A percentile compares a stretch with the other conserved stretches of the same genome.
Evolutionary conservation across 2,888 invertebrate species (phyloP).

Genomic region (Thereva nobilitata): DNA sequence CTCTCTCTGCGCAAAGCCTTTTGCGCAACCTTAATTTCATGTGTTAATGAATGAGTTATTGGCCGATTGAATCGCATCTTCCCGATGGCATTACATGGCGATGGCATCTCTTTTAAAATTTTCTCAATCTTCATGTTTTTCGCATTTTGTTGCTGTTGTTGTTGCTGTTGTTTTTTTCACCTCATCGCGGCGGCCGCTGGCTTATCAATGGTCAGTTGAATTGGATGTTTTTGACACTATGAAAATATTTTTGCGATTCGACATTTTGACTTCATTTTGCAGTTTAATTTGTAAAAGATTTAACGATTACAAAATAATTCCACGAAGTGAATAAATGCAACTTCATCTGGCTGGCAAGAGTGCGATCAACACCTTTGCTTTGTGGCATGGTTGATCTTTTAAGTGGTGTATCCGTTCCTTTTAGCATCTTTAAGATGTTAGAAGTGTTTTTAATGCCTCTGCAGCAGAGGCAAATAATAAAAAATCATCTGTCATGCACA

Average conservation of each 20-base stretch:
- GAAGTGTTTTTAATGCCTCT: no score
- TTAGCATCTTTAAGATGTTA: no score
- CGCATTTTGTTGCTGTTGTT: no score
- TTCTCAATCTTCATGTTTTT: neutral
- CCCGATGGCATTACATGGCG: conserved; percentile 24
- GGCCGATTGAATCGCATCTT: conserved; percentile 31
- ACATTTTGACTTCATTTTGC: conserved; percentile 10
- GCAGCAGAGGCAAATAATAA: conserved; percentile 6
- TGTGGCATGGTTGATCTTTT: neutral
- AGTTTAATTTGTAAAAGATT: conserved; percentile 17
- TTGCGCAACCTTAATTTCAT: conserved; percentile 33
- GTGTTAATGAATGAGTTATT: conserved; percentile 34
- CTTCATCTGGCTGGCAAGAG: conserved; percentile 5
- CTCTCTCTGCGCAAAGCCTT: conserved; percentile 5
- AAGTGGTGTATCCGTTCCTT: no score
- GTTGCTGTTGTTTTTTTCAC: no score
- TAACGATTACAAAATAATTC: conserved; percentile 22
- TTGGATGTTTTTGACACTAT: conserved; percentile 19
- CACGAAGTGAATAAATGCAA: neutral
- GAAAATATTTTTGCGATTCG: conserved; percentile 9
- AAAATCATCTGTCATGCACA: conserved; percentile 26
- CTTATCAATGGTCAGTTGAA: conserved; percentile 18
- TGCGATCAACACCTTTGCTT: conserved; percentile 10
- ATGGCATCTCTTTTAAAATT: conserved; percentile 22
- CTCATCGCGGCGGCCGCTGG: neutral